These are phyloP conservation scores for Vespertilio murinus DNA, from an alignment of 2,797 vertebrate species.

Conservation along the genomic window DNA sequence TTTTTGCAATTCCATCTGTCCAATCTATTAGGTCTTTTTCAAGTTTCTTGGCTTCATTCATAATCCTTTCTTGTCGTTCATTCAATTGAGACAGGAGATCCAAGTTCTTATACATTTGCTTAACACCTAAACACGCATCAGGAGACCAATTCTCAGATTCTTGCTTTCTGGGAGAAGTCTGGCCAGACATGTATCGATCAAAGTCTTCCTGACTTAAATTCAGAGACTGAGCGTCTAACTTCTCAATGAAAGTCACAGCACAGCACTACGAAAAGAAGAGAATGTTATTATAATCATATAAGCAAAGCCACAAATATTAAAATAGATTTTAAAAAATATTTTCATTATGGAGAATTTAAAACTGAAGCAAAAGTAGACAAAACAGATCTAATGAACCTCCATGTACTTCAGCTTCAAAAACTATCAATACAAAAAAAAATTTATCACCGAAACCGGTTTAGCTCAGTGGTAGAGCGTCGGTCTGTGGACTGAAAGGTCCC, in stretches of 20 bases:
- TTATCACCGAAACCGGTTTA: too few species aligned
- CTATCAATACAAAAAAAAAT: too few species aligned
- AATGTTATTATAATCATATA: neutral
- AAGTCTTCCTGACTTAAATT: conserved; percentile 97
- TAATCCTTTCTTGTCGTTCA: conserved; percentile 90
- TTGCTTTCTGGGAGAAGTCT: conserved; percentile 90
- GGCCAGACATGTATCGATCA: conserved; percentile 96
- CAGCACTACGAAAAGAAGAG: conserved; percentile 89
- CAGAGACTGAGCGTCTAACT: conserved; percentile 95
- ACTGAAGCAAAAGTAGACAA: neutral
- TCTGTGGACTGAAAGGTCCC: too few species aligned
- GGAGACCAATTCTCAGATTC: conserved; percentile 86
- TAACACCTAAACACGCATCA: conserved; percentile 84
- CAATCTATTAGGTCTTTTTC: conserved; percentile 93
- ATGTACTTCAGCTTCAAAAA: neutral
- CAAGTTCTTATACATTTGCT: conserved; percentile 92
- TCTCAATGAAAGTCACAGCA: conserved; percentile 97
- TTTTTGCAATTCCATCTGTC: conserved; percentile 89
- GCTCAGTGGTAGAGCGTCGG: too few species aligned
- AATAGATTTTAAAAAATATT: neutral
- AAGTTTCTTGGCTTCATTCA: conserved; percentile 89
- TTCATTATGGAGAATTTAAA: neutral
- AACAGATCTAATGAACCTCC: neutral
- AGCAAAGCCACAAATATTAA: neutral
- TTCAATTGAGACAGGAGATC: conserved; percentile 90